Conservation (phyloP, 2,113 vertebrate species). For the Oophaga pumilio region DNA sequence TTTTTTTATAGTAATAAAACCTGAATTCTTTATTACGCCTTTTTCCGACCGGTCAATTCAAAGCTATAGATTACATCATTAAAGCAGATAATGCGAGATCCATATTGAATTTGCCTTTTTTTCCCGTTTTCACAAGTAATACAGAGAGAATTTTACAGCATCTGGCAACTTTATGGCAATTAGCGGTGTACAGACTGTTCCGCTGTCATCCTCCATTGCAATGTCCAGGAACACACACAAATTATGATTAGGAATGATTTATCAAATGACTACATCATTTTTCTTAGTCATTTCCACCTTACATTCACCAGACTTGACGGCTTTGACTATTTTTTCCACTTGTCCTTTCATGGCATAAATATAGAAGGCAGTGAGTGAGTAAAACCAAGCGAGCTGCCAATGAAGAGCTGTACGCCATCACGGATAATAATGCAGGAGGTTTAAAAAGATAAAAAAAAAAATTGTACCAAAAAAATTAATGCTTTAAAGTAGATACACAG, state of each 20-base stretch:
- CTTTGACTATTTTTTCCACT: conserved; percentile 57
- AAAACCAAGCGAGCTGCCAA: conserved; percentile 47
- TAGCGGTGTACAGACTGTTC: conserved; percentile 68
- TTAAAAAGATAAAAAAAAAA: conserved; percentile 7
- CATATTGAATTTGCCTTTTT: conserved; percentile 60
- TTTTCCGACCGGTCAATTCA: conserved; percentile 65
- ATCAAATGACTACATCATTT: conserved; percentile 67
- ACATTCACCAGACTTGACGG: conserved; percentile 63
- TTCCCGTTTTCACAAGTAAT: conserved; percentile 45
- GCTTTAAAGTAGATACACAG: neutral
- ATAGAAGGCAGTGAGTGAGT: conserved; percentile 51
- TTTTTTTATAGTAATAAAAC: conserved; percentile 69
- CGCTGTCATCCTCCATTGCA: conserved; percentile 63
- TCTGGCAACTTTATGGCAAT: conserved; percentile 74
- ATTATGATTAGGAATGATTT: conserved; percentile 72
- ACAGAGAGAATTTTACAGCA: conserved; percentile 70
- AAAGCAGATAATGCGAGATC: conserved; percentile 63
- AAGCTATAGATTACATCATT: conserved; percentile 65
- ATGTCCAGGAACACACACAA: conserved; percentile 66
- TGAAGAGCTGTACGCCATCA: conserved; percentile 38
- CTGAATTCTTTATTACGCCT: conserved; percentile 65
- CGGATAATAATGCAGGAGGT: neutral
- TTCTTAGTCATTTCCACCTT: conserved; percentile 67
- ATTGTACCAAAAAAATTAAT: neutral
- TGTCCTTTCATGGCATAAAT: conserved; percentile 63